phyloP scores from a whole-genome alignment of 2,888 invertebrate genomes.

The Drosophila melanosoma region DNA sequence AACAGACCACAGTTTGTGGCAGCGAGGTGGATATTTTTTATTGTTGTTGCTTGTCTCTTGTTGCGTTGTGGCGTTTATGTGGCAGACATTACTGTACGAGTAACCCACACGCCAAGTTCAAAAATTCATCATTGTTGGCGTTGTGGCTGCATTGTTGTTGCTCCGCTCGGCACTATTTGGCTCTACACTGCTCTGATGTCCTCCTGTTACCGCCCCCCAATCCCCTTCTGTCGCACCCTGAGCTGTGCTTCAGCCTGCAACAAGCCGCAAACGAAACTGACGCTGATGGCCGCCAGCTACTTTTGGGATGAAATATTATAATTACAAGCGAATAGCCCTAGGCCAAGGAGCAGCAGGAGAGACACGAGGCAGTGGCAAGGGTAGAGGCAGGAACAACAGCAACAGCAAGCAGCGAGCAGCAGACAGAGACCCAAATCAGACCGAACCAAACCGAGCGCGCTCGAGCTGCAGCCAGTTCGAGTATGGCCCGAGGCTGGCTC shows the following conservation, averaged over 20 bases:
- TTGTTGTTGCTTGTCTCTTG: constrained; percentile 23
- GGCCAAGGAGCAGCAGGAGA: constrained; percentile 71
- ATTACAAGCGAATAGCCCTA: constrained; percentile 84
- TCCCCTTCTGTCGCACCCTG: constrained; percentile 16
- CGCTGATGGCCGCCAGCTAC: constrained; percentile 81
- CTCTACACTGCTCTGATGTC: constrained; percentile 7
- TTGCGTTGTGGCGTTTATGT: constrained; percentile 58
- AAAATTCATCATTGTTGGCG: constrained; percentile 80
- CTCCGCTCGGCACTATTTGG: background rate
- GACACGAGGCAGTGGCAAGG: constrained; percentile 25
- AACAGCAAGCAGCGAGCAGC: constrained; percentile 16
- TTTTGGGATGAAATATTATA: constrained; percentile 85
- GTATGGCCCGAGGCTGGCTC: constrained; percentile 43
- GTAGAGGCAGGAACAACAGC: constrained; percentile 23
- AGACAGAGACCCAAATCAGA: constrained; percentile 40
- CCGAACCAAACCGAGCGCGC: constrained; percentile 34
- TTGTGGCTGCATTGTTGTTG: constrained; percentile 75
- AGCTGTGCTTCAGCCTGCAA: constrained; percentile 56
- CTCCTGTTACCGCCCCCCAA: background rate
- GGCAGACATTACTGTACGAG: constrained; percentile 63
- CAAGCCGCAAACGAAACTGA: constrained; percentile 80
- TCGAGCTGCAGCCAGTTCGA: constrained; percentile 51
- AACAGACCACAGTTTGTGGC: constrained; percentile 13
- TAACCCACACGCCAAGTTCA: constrained; percentile 75
- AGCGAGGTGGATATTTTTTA: background rate